Evolutionary conservation across 2,113 vertebrate genomes (phyloP).

Genomic region (Corythaixoides concolor): DNA sequence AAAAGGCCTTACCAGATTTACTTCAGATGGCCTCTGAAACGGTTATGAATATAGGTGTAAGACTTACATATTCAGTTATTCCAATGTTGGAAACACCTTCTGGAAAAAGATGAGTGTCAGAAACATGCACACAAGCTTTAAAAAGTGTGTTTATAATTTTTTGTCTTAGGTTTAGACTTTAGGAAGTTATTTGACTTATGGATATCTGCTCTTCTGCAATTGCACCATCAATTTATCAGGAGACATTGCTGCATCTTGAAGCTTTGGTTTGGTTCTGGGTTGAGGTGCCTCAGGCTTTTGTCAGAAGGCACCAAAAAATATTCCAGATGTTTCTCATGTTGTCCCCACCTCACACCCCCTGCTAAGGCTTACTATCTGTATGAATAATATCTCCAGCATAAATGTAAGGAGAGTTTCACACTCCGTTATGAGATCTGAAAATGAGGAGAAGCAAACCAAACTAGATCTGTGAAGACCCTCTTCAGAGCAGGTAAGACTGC

Average conservation of each 20-base stretch:
- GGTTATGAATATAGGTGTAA: not conserved
- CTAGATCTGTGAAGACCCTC: too few species aligned
- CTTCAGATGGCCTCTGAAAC: not conserved
- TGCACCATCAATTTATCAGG: not conserved
- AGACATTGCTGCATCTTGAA: not conserved
- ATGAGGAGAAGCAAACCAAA: not conserved
- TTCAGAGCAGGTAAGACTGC: too few species aligned
- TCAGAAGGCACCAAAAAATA: not conserved
- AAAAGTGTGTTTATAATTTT: not conserved
- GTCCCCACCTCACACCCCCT: not conserved
- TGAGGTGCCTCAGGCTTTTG: not conserved
- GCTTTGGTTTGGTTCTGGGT: not conserved
- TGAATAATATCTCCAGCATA: not conserved
- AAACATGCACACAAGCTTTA: not conserved
- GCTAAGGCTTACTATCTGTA: not conserved
- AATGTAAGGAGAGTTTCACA: not conserved
- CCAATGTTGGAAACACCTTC: not conserved
- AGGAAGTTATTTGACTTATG: not conserved
- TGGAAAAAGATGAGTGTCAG: not conserved
- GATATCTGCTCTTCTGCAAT: not conserved
- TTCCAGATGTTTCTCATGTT: not conserved
- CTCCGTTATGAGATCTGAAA: not conserved
- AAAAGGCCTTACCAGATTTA: not conserved
- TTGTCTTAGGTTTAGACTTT: not conserved
- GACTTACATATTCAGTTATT: not conserved